These are phyloP conservation scores for Creontiades dilutus DNA, from an alignment of 2,888 invertebrate species.

Conservation along the genomic window DNA sequence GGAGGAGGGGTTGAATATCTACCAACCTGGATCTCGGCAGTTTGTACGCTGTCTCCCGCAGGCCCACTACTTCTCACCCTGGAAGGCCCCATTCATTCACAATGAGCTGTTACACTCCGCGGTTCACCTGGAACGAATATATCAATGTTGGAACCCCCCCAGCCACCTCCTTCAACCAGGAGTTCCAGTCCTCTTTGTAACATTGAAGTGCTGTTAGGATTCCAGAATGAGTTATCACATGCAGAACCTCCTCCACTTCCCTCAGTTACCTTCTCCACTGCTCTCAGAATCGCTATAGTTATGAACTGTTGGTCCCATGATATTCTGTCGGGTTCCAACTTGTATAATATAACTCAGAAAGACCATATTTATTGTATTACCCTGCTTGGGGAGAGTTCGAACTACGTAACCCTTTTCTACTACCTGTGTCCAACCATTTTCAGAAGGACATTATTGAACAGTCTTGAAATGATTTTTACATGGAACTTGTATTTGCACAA, in stretches of 20 bases:
- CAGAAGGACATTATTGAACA: neutral
- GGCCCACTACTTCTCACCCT: slow-evolving; percentile 69
- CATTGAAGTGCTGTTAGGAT: slow-evolving; percentile 66
- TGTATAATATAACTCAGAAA: neutral
- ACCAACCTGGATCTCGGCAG: slow-evolving; percentile 71
- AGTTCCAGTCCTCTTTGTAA: slow-evolving; percentile 62
- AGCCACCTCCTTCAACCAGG: neutral
- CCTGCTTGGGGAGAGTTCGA: neutral
- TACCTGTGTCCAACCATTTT: too few species aligned
- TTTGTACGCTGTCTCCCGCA: slow-evolving; percentile 71
- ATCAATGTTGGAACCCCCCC: slow-evolving; percentile 65
- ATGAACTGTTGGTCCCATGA: neutral
- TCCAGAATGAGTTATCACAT: slow-evolving; percentile 68
- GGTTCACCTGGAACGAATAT: slow-evolving; percentile 71
- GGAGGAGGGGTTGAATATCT: slow-evolving; percentile 59
- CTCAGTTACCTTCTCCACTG: neutral
- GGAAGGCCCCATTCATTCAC: slow-evolving; percentile 66
- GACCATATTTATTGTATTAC: neutral
- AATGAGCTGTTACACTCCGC: slow-evolving; percentile 67
- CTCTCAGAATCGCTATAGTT: slow-evolving; percentile 4
- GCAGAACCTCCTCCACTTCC: slow-evolving; percentile 57
- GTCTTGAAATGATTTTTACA: neutral
- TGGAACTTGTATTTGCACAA: too few species aligned
- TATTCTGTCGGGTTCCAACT: slow-evolving; percentile 1
- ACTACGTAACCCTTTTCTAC: neutral